phyloP scores from a whole-genome alignment of 1,140 invertebrate genomes.

The Drosophila bipectinata region DNA sequence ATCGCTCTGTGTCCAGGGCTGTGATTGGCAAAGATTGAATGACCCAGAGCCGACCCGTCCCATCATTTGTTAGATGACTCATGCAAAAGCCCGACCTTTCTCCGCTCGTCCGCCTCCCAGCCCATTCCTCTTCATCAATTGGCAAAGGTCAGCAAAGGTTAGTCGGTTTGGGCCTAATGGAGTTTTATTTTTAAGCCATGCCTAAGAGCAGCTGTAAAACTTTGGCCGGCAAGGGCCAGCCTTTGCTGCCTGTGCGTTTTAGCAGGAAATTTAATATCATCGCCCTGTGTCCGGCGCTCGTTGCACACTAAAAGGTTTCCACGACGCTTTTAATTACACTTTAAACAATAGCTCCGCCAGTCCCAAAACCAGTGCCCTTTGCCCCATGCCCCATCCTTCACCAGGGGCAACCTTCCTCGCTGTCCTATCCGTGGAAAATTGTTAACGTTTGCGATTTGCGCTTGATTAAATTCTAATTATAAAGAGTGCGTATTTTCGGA shows the following conservation, averaged over 20 bases:
- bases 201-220: slow-evolving; percentile 36
- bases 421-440: slow-evolving; percentile 41
- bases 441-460: slow-evolving; percentile 76
- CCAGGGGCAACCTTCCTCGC: slow-evolving; percentile 37
- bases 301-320: slow-evolving; percentile 73
- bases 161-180: slow-evolving; percentile 46
- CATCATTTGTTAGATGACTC: slow-evolving; percentile 78
- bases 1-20: slow-evolving; percentile 3
- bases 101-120: slow-evolving; percentile 9
- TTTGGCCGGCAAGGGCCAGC: not conserved
- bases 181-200: slow-evolving; percentile 62
- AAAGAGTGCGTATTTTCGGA: slow-evolving; percentile 76
- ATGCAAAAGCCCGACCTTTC: slow-evolving; percentile 48
- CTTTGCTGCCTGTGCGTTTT: slow-evolving; percentile 22
- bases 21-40: slow-evolving; percentile 59
- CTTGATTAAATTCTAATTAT: slow-evolving; percentile 83
- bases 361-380: not conserved
- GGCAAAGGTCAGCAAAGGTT: slow-evolving; percentile 72
- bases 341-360: slow-evolving; percentile 65
- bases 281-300: slow-evolving; percentile 20
- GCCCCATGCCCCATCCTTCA: slow-evolving; percentile 6
- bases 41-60: slow-evolving; percentile 17
- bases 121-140: slow-evolving; percentile 46
- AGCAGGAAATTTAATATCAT: slow-evolving; percentile 73
- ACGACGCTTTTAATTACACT: slow-evolving; percentile 78